phyloP scores from a whole-genome alignment of 2,888 invertebrate species.

The Lasius fuliginosus region DNA sequence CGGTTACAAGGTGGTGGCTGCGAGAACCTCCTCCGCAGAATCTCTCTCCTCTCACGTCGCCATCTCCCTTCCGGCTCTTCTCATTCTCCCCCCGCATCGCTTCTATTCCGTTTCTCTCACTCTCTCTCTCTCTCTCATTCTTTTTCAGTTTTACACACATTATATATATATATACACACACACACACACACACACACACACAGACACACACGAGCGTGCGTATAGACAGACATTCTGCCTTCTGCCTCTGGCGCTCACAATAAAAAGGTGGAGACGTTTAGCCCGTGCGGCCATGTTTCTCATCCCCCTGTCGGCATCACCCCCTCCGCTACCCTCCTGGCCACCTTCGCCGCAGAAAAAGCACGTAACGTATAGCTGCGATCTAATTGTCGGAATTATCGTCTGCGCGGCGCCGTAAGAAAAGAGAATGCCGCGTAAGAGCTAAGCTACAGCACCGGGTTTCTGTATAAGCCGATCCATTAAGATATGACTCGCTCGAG shows the following conservation, averaged over 20 bases:
- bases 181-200: not conserved
- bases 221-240: constrained; percentile 77
- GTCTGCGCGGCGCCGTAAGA: constrained; percentile 74
- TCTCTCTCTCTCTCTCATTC: constrained; percentile 49
- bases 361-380: constrained; percentile 77
- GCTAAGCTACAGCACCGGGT: not conserved
- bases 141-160: constrained; percentile 37
- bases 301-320: constrained; percentile 77
- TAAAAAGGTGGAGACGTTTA: constrained; percentile 85
- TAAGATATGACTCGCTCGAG: constrained; percentile 23
- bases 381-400: constrained; percentile 83
- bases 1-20: constrained; percentile 70
- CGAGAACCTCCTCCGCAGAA: constrained; percentile 70
- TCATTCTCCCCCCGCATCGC: constrained; percentile 15
- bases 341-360: constrained; percentile 73
- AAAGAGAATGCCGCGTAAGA: constrained; percentile 58
- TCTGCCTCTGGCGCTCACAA: constrained; percentile 85
- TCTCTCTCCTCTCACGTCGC: constrained; percentile 32
- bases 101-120: constrained; percentile 27
- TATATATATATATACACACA: not conserved
- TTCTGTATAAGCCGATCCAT: constrained; percentile 26
- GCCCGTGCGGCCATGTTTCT: constrained; percentile 83
- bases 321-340: constrained; percentile 63
- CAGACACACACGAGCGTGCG: constrained; percentile 36
- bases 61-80: constrained; percentile 13